Percentiles rank a stretch among this genome's conserved stretches.
These are phyloP conservation scores for Lontra canadensis DNA, from an alignment of 2,113 vertebrate genomes.

Conservation along the genomic window DNA sequence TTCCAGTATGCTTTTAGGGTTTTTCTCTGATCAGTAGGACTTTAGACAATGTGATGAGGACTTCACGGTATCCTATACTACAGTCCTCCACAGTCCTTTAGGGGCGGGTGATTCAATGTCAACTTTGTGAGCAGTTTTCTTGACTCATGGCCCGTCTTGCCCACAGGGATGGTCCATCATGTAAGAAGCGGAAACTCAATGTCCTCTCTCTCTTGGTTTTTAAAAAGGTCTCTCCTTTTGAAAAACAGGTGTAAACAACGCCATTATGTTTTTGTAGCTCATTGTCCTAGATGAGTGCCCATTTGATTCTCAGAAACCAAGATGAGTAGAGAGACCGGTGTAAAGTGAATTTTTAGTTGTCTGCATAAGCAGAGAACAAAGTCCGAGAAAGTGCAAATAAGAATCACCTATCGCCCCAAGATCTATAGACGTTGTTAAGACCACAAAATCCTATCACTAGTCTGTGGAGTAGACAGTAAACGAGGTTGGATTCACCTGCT, in stretches of 20 bases:
- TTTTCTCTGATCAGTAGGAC: background rate
- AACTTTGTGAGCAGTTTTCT: background rate
- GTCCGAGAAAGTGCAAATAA: background rate
- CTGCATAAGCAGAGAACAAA: background rate
- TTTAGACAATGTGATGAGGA: background rate
- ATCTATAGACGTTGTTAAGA: background rate
- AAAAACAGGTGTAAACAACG: background rate
- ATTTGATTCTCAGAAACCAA: background rate
- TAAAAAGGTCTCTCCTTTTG: background rate
- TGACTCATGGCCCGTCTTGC: background rate
- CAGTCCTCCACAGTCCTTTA: background rate
- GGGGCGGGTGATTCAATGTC: background rate
- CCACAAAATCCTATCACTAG: background rate
- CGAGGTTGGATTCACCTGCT: background rate
- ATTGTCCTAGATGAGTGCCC: background rate
- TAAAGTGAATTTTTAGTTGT: background rate
- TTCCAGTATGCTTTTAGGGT: background rate
- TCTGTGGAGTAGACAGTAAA: background rate
- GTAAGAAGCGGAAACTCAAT: background rate
- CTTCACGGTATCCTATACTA: background rate
- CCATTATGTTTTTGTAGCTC: background rate
- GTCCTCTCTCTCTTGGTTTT: background rate
- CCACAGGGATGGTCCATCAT: rapidly evolving
- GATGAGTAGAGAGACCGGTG: background rate
- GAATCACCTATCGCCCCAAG: background rate